Evolutionary conservation across 1,140 invertebrate species (phyloP).

Genomic region (Aphidius ervi): DNA sequence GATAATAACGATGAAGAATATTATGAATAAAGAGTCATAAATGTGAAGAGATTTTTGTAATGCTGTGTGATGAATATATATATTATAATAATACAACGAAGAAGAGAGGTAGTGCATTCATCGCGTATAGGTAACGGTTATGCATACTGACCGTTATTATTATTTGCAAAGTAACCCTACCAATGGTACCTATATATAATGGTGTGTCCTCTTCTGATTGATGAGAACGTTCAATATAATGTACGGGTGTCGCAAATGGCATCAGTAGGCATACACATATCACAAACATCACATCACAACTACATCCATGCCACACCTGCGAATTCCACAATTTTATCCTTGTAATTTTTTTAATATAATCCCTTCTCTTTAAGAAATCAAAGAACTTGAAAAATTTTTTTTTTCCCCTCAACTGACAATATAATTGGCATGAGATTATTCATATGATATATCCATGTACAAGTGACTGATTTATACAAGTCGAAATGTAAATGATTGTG

Average conservation of each 20-base stretch:
- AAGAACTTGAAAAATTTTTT: constrained; percentile 14
- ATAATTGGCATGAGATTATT: not conserved
- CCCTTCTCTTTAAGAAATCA: not conserved
- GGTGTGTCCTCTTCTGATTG: constrained; percentile 4
- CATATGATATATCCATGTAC: too few relatives aligned
- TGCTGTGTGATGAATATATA: not conserved
- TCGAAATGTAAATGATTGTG: too few relatives aligned
- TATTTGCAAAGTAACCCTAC: constrained; percentile 6
- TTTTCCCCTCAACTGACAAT: not conserved
- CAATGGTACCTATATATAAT: constrained; percentile 16
- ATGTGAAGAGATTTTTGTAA: not conserved
- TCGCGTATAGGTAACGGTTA: constrained; percentile 15
- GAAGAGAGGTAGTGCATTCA: constrained; percentile 10
- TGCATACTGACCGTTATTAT: constrained; percentile 21
- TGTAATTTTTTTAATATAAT: too few relatives aligned
- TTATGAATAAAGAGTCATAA: too few relatives aligned
- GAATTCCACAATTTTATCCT: constrained; percentile 6
- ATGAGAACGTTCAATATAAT: not conserved
- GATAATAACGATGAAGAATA: too few relatives aligned
- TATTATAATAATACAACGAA: not conserved
- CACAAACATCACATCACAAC: not conserved
- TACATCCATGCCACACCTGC: constrained; percentile 11
- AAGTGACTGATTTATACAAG: too few relatives aligned
- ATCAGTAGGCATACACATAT: constrained; percentile 1
- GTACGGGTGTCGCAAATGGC: not conserved